A percentile compares a stretch with the other conserved stretches of the same genome.
These are phyloP conservation scores for Cyprinodon variegatus DNA, from an alignment of 2,113 vertebrate species.

Conservation along the genomic window DNA sequence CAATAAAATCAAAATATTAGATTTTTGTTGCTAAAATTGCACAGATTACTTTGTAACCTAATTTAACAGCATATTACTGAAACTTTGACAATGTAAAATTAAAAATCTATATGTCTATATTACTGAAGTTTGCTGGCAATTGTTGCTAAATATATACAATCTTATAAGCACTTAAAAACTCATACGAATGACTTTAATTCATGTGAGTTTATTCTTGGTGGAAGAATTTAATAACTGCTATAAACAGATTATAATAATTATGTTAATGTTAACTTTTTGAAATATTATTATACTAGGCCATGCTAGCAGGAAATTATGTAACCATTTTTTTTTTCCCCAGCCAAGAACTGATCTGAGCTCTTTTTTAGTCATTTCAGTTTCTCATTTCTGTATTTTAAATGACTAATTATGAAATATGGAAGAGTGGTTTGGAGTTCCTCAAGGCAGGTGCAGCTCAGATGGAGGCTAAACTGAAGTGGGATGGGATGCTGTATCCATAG, in stretches of 20 bases:
- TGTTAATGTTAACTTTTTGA: background rate
- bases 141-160: background rate
- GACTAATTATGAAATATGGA: background rate
- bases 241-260: too few species aligned
- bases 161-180: background rate
- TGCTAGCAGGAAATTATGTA: background rate
- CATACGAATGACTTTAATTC: background rate
- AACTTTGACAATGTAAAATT: too few species aligned
- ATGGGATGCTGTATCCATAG: slow-evolving; percentile 25
- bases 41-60: too few species aligned
- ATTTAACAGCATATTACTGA: too few species aligned
- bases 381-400: too few species aligned
- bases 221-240: too few species aligned
- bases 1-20: too few species aligned
- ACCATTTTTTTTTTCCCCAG: background rate
- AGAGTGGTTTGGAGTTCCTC: background rate
- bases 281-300: background rate
- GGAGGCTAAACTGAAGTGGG: background rate
- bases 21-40: too few species aligned
- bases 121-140: background rate
- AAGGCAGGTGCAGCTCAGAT: background rate
- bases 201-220: too few species aligned
- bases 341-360: background rate
- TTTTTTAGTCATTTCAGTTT: too few species aligned
- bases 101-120: too few species aligned